Percentiles rank a stretch among this genome's conserved stretches.
Conservation (phyloP, 2,888 invertebrate genomes). For the Drosophila helvetica region DNA sequence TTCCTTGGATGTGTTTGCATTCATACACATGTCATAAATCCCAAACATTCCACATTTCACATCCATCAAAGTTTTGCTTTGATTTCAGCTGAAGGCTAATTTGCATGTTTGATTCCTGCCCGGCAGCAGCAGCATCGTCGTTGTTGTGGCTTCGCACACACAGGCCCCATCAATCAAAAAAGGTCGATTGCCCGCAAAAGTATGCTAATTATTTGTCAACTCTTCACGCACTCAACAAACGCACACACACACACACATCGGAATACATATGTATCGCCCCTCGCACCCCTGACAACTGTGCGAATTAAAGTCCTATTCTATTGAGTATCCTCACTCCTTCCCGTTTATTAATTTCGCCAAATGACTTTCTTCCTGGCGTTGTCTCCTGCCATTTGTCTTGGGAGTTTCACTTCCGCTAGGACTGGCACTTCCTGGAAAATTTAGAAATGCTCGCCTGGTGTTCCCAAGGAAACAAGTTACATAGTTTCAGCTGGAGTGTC, state of each 20-base stretch:
- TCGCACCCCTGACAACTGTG: not conserved
- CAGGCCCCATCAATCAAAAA: conserved; percentile 30
- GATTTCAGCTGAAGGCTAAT: conserved; percentile 43
- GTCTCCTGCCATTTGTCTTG: not conserved
- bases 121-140: not conserved
- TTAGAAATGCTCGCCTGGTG: not conserved
- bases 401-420: not conserved
- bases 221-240: not conserved
- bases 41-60: conserved; percentile 16
- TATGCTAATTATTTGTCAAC: conserved; percentile 32
- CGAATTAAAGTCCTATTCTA: not conserved
- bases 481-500: too few species aligned
- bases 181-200: conserved; percentile 32
- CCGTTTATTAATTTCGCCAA: not conserved
- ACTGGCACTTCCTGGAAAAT: conserved; percentile 1
- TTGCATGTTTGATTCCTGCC: conserved; percentile 33
- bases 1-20: not conserved
- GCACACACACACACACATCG: too few species aligned
- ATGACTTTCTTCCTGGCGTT: not conserved
- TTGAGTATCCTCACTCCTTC: not conserved
- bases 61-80: conserved; percentile 33
- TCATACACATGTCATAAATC: not conserved
- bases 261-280: not conserved
- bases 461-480: not conserved
- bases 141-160: not conserved